Percentiles rank a stretch among this genome's conserved stretches.
phyloP scores from a whole-genome alignment of 2,888 invertebrate species.

The Ophioninae sp. region DNA sequence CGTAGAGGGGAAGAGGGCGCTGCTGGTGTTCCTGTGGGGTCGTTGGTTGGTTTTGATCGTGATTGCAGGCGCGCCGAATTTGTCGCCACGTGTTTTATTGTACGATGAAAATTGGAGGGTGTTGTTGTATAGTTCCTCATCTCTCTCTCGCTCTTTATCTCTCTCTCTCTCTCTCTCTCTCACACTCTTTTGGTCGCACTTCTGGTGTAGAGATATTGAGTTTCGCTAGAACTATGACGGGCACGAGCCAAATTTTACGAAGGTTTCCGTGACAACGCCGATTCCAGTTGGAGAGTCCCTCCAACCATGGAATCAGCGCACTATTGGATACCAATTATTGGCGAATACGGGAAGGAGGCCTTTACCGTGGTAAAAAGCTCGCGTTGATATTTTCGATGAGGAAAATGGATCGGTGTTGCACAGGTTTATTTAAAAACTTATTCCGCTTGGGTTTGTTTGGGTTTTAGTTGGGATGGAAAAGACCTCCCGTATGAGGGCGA shows the following conservation, averaged over 20 bases:
- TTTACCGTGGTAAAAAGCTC: constrained; percentile 75
- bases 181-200: neutral
- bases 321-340: constrained; percentile 32
- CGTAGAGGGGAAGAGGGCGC: constrained; percentile 23
- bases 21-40: constrained; percentile 52
- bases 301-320: constrained; percentile 17
- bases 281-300: constrained; percentile 36
- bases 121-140: constrained; percentile 31
- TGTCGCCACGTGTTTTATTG: constrained; percentile 79
- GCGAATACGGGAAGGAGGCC: constrained; percentile 45
- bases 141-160: constrained; percentile 23
- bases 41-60: constrained; percentile 74
- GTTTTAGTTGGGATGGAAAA: neutral
- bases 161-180: constrained; percentile 2
- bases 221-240: constrained; percentile 40
- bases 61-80: constrained; percentile 78
- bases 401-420: too few species aligned
- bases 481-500: constrained; percentile 21
- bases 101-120: constrained; percentile 74
- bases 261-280: constrained; percentile 18
- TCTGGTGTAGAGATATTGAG: constrained; percentile 28
- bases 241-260: constrained; percentile 1
- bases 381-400: constrained; percentile 63
- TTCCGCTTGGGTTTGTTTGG: constrained; percentile 63
- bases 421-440: constrained; percentile 60